Evolutionary conservation across 2,797 vertebrate genomes (phyloP), one percentile per base, ranked within the genome.

Genomic region (Hybognathus amarus): DNA sequence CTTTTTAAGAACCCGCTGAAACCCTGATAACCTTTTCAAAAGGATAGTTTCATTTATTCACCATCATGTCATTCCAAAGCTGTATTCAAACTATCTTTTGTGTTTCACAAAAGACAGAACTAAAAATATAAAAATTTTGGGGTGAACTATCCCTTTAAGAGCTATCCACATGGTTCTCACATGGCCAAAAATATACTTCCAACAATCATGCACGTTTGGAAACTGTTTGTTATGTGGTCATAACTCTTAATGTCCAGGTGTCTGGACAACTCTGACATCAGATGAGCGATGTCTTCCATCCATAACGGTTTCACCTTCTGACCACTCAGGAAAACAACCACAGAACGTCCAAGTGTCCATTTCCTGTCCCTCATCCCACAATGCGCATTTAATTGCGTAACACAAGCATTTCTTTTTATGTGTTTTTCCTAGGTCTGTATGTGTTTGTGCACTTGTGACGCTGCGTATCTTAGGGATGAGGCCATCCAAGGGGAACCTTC

Each of bases 331-430:
- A 77, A 75, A 76, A 85, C 45, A 59, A 64, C 54, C 64, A 50
- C 36, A n/a, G 47, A 64, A 33, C 27, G n/a, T 70, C 63, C 40
- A 56, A 86, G 83, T 87, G 80, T 86, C 77, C 63, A 74, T 24
- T 81, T 87, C 86, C 85, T 80, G 81, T 74, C 68, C 15, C 24
- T 63, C 67, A 47, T 82, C 68, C 33, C 30, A 80, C 67, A 79
- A 73, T 50, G 30, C 56, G 13, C 20, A 33, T 50, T 52, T 24
- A 47, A 81, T 36, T 24, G 42, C 80, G 17, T 30, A 36, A 75
- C 70, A 40, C 69, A 2, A 42, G 45, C 71, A 17, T 74, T 38
- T 54, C 64, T 45, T 61, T 67, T 64, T 12, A 52, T 75, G 79
- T 52, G 15, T 63, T 84, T 59, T 61, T 78, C 66, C 40, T 73